Conservation (phyloP, 1,140 invertebrate species). For the Nixonia krombeini region DNA sequence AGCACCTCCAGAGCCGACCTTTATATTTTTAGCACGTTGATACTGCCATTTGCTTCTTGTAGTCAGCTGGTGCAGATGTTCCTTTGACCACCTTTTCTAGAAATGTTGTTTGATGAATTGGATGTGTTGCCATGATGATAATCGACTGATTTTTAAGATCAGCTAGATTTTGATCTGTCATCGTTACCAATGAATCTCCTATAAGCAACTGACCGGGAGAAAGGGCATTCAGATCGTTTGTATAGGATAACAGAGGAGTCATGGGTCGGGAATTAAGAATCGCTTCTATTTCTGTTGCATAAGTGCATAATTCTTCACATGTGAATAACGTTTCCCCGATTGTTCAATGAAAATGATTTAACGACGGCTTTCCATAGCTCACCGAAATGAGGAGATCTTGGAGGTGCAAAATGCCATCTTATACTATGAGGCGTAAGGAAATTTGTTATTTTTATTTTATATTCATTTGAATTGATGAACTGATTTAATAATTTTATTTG, state of each 20-base stretch:
- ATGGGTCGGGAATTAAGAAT: slow-evolving; percentile 44
- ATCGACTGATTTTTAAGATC: slow-evolving; percentile 2
- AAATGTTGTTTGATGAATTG: slow-evolving; percentile 16
- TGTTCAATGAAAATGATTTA: slow-evolving; percentile 10
- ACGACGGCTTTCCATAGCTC: slow-evolving; percentile 59
- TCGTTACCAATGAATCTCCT: background rate
- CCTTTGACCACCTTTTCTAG: slow-evolving; percentile 29
- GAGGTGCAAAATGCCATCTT: slow-evolving; percentile 23
- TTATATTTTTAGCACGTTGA: too few species aligned
- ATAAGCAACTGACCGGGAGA: slow-evolving; percentile 6
- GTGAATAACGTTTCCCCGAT: slow-evolving; percentile 21
- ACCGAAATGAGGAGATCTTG: slow-evolving; percentile 53
- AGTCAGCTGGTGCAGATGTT: slow-evolving; percentile 43
- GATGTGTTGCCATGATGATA: slow-evolving; percentile 16
- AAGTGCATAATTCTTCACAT: slow-evolving; percentile 32
- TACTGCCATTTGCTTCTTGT: slow-evolving; percentile 30
- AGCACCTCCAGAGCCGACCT: too few species aligned
- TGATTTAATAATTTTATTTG: background rate
- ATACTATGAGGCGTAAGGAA: background rate
- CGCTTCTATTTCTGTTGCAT: slow-evolving; percentile 8
- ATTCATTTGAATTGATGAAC: background rate
- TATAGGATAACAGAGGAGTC: slow-evolving; percentile 14
- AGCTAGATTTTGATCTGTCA: background rate
- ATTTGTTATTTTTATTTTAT: background rate
- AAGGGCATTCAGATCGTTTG: slow-evolving; percentile 10